A percentile compares a stretch with the other conserved stretches of the same genome.
Evolutionary conservation across 2,797 vertebrate species (phyloP).

Genomic region (Etheostoma nigrum): DNA sequence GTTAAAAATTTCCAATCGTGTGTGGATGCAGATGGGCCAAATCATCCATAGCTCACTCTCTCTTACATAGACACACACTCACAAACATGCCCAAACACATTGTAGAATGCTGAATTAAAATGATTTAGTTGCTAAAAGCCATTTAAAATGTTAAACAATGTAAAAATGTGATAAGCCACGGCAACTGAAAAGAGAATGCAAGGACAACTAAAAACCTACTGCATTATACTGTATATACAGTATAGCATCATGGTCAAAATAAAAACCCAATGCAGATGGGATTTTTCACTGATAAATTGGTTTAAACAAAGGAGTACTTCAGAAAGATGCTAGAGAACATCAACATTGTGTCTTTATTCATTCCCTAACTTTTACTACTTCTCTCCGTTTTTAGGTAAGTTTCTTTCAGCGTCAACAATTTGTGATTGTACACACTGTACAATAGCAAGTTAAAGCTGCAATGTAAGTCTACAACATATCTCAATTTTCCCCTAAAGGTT

Average conservation of each 20-base stretch:
- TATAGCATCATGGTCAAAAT: neutral
- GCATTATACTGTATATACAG: neutral
- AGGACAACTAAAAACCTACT: neutral
- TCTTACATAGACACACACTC: neutral
- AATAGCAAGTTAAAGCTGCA: neutral
- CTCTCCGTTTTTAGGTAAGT: neutral
- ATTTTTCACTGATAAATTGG: neutral
- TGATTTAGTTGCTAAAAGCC: neutral
- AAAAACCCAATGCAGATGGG: neutral
- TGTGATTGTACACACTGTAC: neutral
- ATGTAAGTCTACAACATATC: too few relatives aligned
- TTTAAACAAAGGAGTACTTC: neutral
- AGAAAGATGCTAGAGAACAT: neutral
- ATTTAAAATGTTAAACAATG: neutral
- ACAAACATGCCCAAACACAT: constrained; percentile 6
- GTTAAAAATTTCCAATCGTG: constrained; percentile 38
- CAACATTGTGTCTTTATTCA: neutral
- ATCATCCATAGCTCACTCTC: constrained; percentile 28
- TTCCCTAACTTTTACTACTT: neutral
- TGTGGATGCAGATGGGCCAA: constrained; percentile 51
- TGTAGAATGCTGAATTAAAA: neutral
- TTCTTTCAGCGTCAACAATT: neutral
- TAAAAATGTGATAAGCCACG: neutral
- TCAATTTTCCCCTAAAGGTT: too few relatives aligned
- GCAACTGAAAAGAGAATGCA: neutral